Base-by-base conservation (phyloP, 2,888 invertebrate genomes). In the Nemapogon koenigi region DNA sequence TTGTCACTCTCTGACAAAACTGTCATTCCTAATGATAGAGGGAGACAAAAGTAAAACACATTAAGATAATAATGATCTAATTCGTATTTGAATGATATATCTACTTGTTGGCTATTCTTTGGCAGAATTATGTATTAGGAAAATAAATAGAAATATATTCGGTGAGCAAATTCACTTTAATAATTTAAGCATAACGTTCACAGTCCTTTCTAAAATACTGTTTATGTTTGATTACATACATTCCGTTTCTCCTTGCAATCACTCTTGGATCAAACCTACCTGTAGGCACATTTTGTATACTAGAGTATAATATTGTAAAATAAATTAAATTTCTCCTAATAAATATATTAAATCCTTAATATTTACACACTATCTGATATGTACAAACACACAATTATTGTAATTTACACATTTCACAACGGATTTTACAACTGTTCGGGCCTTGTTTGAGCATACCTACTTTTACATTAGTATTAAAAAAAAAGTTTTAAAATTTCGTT, bases 181-280 rank as follows among this genome's bases (percentile, higher is more conserved):
- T 73, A 75, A 78, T 70, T 76, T 76, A 75, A 65, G 62, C 63
- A 70, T 67, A 69, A 72, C 62, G 66, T 64, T 73, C 64, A 73
- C 72, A 75, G 73, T 75, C 75, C 73, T 69, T 53, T 57, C 67
- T 73, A 73, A 71, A 75, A 72, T 76, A 76, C 73, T 76, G 75
- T 60, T n/a, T 62, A 58, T 54, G 53, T 65, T 70, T 60, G 19
- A 62, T 59, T 51, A 48, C 70, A 62, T 65, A 65, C 50, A 51
- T 59, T 57, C 56, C 28, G 7, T 19, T 33, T 2, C 14, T 3
- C 6, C 16, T 11, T 37, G 33, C 35, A 39, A 46, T 60, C 57
- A 65, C 69, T 19, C 19, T n/a, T n/a, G n/a, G n/a, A n/a, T n/a
- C 8, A 28, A 33, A 4, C 19, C 33, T 33, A 31, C 31, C 16